Evolutionary conservation across 2,888 invertebrate species (phyloP), one percentile per base, ranked within the genome.

Genomic region (Trachelus iudaicus): DNA sequence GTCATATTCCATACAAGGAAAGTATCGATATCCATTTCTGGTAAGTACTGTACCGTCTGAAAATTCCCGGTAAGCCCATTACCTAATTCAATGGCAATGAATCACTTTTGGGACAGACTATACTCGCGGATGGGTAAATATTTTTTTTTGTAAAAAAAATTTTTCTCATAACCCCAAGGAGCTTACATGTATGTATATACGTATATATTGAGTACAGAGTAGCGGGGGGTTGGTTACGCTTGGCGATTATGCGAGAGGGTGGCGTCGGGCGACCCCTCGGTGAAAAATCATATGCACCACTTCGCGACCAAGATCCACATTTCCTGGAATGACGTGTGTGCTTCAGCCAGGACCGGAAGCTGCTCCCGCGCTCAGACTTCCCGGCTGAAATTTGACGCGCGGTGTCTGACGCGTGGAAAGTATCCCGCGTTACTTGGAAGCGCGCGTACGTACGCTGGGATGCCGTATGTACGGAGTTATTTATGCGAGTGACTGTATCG

Each of bases 251-350:
- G 56, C 23, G 56, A 56, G 56, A 56, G 56, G 56, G 40, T 15
- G 40, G 56, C 56, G 23, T 56, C 23, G 9, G 56, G 56, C 15
- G 0, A 56, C 56, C 56, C 56, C 56, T 56, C 56, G 1, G 6
- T 40, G 69, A 56, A 79, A 79, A 88, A 89, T 88, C 86, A 89
- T 84, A 89, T 87, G 88, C 88, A 83, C 86, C 88, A 85, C 84
- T 89, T 87, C 85, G 85, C 84, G 81, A 82, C 84, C 80, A 83
- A 88, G 85, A 88, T 87, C 84, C 85, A 84, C 88, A 83, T 84
- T 89, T 89, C 87, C 89, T 84, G 85, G 81, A 79, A 78, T 77
- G 83, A 75, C 75, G 79, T 76, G 79, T 76, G 73, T 75, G 75
- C 31, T 34, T 33, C 77, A 75, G 77, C 77, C 77, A 69, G 79